phyloP scores from a whole-genome alignment of 2,113 vertebrate genomes.

The Theristicus caerulescens region DNA sequence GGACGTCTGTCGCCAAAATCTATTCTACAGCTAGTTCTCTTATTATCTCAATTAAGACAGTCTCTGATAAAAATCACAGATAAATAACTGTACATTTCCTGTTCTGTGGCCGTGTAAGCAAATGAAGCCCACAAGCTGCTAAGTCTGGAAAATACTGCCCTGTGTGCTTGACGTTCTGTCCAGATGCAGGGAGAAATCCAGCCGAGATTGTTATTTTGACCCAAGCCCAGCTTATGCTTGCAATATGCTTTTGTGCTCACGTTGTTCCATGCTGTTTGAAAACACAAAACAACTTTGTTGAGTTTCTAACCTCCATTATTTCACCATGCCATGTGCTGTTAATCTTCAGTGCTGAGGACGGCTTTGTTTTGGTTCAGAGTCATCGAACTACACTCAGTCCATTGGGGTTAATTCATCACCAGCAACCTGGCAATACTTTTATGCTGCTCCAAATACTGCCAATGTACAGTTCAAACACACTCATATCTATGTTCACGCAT shows the following conservation, averaged over 20 bases:
- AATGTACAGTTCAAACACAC: conserved; percentile 17
- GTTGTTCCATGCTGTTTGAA: background rate
- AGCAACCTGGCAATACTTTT: conserved; percentile 42
- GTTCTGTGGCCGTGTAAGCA: background rate
- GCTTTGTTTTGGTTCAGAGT: conserved; percentile 11
- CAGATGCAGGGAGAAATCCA: background rate
- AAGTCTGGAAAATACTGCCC: background rate
- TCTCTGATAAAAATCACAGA: background rate
- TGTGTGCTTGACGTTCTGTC: background rate
- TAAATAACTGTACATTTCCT: background rate
- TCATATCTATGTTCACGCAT: background rate
- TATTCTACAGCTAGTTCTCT: background rate
- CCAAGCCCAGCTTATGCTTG: background rate
- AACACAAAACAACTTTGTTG: background rate
- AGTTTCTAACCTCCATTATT: background rate
- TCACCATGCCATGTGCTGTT: background rate
- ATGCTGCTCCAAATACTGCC: conserved; percentile 4
- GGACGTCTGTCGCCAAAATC: conserved; percentile 22
- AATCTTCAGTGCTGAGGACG: background rate
- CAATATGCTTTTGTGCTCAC: background rate
- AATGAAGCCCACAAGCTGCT: background rate
- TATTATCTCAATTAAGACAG: background rate
- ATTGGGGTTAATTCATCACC: conserved; percentile 47
- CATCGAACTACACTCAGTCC: conserved; percentile 35
- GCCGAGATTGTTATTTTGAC: background rate